Percentiles rank a stretch among this genome's conserved stretches.
Conservation (phyloP, 2,888 invertebrate species). For the Opisthograptis luteolata region DNA sequence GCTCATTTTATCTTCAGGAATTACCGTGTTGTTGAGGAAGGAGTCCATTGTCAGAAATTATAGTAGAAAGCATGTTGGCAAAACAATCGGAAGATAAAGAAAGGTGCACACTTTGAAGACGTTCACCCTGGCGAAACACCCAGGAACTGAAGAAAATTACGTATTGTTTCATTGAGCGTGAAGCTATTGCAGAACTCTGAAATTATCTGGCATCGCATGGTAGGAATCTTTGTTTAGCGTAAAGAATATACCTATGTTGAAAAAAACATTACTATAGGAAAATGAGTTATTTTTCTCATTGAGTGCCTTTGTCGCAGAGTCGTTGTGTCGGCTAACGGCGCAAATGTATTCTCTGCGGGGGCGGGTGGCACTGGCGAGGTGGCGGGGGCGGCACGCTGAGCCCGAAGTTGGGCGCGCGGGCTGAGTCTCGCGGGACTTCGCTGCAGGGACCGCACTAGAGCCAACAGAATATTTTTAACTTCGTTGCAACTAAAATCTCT, state of each 20-base stretch:
- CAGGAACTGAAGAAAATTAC: conserved; percentile 17
- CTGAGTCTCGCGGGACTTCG: conserved; percentile 72
- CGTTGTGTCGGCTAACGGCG: conserved; percentile 80
- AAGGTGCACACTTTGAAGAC: conserved; percentile 9
- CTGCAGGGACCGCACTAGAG: conserved; percentile 70
- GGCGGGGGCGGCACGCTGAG: conserved; percentile 67
- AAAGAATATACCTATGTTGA: neutral
- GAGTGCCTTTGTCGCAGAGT: conserved; percentile 74
- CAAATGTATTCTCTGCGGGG: conserved; percentile 82
- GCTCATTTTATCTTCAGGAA: conserved; percentile 29
- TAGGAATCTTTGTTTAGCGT: conserved; percentile 1
- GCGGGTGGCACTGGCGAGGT: conserved; percentile 57
- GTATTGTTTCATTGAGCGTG: conserved; percentile 12
- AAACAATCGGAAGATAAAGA: conserved; percentile 51
- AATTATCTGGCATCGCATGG: neutral
- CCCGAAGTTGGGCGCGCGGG: conserved; percentile 84
- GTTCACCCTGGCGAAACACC: conserved; percentile 7
- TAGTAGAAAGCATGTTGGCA: conserved; percentile 24
- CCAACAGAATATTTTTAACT: conserved; percentile 30
- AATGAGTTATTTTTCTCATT: conserved; percentile 78
- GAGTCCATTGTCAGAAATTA: conserved; percentile 28
- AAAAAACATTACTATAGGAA: conserved; percentile 52
- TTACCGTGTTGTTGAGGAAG: conserved; percentile 31
- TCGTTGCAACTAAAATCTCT: neutral
- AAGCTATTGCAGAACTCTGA: neutral